phyloP scores from a whole-genome alignment of 1,140 invertebrate species.

The Berghia stephanieae region DNA sequence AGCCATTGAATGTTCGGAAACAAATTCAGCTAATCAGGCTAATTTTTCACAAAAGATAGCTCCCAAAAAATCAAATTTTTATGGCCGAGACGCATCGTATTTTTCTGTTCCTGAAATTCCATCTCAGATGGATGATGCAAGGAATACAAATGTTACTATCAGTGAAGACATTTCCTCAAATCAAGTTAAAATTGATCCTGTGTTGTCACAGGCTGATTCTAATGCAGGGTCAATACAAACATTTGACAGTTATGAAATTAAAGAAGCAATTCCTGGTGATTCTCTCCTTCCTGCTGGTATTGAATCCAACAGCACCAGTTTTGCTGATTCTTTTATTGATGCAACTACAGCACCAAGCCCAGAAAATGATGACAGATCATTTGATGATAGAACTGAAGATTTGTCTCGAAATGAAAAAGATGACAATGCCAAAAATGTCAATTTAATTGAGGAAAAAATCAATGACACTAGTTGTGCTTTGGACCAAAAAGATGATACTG shows the following conservation, averaged over 20 bases:
- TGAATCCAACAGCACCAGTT: no score
- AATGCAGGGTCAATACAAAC: not conserved
- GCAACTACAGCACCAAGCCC: not conserved
- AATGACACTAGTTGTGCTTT: not conserved
- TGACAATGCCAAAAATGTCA: not conserved
- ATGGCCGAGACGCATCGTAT: slow-evolving; percentile 28
- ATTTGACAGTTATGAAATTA: no score
- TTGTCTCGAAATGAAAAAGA: not conserved
- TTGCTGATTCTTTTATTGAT: not conserved
- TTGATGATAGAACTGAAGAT: not conserved
- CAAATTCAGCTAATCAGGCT: not conserved
- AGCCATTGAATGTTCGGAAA: not conserved
- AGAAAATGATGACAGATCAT: no score
- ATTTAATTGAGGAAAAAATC: not conserved
- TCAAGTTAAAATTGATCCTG: no score
- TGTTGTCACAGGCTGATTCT: no score
- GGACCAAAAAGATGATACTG: not conserved
- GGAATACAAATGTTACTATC: not conserved
- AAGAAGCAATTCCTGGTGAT: no score
- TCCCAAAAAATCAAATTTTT: slow-evolving; percentile 32
- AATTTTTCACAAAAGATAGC: slow-evolving; percentile 17
- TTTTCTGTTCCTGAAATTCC: slow-evolving; percentile 18
- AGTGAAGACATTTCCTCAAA: not conserved
- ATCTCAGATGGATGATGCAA: not conserved
- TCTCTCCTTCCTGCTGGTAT: no score